phyloP scores from a whole-genome alignment of 2,797 vertebrate genomes.

The Sylvia borin region DNA sequence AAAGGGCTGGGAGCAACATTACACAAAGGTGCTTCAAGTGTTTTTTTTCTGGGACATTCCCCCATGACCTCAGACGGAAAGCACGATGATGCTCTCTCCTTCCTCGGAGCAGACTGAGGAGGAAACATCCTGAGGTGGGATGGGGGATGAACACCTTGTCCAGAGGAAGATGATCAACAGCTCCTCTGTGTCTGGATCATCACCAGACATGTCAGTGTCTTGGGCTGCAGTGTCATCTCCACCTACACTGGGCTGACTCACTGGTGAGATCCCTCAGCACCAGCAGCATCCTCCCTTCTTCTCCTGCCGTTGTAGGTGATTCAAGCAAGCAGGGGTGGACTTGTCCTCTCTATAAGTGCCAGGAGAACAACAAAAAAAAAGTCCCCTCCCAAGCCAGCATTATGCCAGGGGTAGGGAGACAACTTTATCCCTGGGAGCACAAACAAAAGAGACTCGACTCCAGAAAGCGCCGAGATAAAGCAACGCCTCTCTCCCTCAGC shows the following conservation, averaged over 20 bases:
- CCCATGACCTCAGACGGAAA: not conserved
- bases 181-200: not conserved
- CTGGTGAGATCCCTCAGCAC: not conserved
- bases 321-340: conserved; percentile 23
- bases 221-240: not conserved
- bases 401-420: not conserved
- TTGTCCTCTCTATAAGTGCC: not conserved
- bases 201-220: not conserved
- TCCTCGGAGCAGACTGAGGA: not conserved
- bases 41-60: not conserved
- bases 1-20: not conserved
- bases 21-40: not conserved
- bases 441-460: not conserved
- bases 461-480: not conserved
- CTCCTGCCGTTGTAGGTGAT: not conserved
- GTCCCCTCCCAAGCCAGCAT: not conserved
- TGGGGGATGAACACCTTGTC: not conserved
- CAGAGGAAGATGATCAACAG: not conserved
- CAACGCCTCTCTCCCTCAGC: not conserved
- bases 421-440: not conserved
- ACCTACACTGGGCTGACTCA: conserved; percentile 10
- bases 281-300: not conserved
- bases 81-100: not conserved
- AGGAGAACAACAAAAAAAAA: not conserved
- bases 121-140: not conserved